These are phyloP conservation scores for Centrocercus urophasianus DNA, from an alignment of 2,113 vertebrate species.

Conservation along the genomic window DNA sequence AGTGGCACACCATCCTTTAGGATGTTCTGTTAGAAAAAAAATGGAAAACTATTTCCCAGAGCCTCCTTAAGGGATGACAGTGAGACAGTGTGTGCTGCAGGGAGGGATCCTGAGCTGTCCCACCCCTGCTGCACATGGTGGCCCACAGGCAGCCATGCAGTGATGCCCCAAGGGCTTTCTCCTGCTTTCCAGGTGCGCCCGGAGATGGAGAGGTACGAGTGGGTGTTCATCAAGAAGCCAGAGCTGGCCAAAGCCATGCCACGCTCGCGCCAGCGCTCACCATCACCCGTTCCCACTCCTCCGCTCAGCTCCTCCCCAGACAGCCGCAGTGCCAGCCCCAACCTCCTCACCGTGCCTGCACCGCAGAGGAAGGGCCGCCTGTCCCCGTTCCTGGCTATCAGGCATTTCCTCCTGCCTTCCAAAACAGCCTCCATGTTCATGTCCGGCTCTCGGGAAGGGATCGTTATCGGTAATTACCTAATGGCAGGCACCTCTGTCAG, in stretches of 20 bases:
- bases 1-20: not conserved
- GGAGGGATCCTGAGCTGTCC: not conserved
- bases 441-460: slow-evolving; percentile 72
- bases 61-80: not conserved
- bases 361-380: slow-evolving; percentile 38
- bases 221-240: slow-evolving; percentile 81
- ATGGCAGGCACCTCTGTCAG: fast-evolving
- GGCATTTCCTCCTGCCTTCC: slow-evolving; percentile 78
- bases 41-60: fast-evolving
- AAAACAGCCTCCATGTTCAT: slow-evolving; percentile 84
- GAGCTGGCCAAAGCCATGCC: slow-evolving; percentile 73
- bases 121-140: not conserved
- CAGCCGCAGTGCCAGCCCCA: slow-evolving; percentile 45
- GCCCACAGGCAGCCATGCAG: not conserved
- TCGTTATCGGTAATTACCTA: slow-evolving; percentile 81
- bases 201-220: slow-evolving; percentile 83
- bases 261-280: slow-evolving; percentile 8
- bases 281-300: not conserved
- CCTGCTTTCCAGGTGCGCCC: slow-evolving; percentile 80
- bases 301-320: not conserved
- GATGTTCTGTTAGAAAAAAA: not conserved
- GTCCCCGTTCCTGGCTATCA: slow-evolving; percentile 74
- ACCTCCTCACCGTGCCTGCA: slow-evolving; percentile 69
- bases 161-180: not conserved
- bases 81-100: fast-evolving